Percentiles rank a stretch among this genome's conserved stretches.
These are phyloP conservation scores for Chrysomela aeneicollis DNA, from an alignment of 2,888 invertebrate species.

Conservation along the genomic window DNA sequence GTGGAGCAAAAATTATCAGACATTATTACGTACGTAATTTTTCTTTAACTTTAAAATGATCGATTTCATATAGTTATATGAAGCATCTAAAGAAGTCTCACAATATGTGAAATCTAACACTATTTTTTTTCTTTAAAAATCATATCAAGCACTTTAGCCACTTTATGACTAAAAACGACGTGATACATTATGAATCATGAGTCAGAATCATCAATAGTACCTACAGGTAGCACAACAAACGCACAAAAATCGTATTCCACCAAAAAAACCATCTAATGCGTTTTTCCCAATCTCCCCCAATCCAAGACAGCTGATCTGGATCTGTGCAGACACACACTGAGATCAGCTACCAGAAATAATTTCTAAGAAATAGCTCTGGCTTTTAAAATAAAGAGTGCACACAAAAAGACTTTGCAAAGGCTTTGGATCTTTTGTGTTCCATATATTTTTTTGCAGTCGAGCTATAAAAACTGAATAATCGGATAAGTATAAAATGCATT, in stretches of 20 bases:
- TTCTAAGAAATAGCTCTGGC: constrained; percentile 41
- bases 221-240: too few species aligned
- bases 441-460: constrained; percentile 20
- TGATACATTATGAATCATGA: too few species aligned
- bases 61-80: too few species aligned
- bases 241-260: too few species aligned
- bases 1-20: constrained; percentile 12
- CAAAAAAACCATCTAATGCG: not conserved
- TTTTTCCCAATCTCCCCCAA: constrained; percentile 31
- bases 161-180: too few species aligned
- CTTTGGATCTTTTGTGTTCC: constrained; percentile 21
- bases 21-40: not conserved
- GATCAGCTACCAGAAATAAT: constrained; percentile 44
- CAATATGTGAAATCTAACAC: too few species aligned
- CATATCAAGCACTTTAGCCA: too few species aligned
- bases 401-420: constrained; percentile 40
- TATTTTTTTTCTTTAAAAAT: too few species aligned
- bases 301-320: constrained; percentile 30
- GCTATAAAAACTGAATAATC: constrained; percentile 34
- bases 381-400: constrained; percentile 36
- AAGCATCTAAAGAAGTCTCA: too few species aligned
- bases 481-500: constrained; percentile 32
- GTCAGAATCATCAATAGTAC: too few species aligned
- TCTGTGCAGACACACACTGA: constrained; percentile 33
- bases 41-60: too few species aligned